Percentiles rank a stretch among this genome's conserved stretches.
Conservation (phyloP, 2,113 vertebrate species). For the Phaethon lepturus region DNA sequence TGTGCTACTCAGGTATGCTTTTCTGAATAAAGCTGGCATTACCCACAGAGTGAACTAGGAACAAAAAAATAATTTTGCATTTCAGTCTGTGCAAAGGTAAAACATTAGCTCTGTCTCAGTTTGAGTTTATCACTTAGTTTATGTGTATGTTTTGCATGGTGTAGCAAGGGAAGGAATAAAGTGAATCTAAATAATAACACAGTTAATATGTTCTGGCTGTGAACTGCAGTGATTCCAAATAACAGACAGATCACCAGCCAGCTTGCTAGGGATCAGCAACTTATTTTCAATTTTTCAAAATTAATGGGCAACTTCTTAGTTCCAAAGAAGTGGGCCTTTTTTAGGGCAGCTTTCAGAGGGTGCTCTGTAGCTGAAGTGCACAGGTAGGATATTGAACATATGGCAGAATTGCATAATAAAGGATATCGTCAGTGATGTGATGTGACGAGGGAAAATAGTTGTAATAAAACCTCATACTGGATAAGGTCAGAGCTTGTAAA, state of each 20-base stretch:
- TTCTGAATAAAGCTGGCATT: not conserved
- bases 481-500: not conserved
- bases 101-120: not conserved
- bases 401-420: not conserved
- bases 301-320: not conserved
- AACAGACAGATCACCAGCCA: not conserved
- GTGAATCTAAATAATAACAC: not conserved
- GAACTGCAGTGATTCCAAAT: not conserved
- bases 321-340: not conserved
- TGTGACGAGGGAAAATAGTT: not conserved
- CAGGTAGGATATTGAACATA: not conserved
- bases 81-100: not conserved
- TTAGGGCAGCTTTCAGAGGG: not conserved
- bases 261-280: not conserved
- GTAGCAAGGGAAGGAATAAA: not conserved
- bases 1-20: not conserved
- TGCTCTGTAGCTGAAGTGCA: accelerated
- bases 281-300: not conserved
- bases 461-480: not conserved
- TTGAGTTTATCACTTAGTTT: accelerated
- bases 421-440: not conserved
- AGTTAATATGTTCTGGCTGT: not conserved
- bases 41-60: not conserved
- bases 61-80: not conserved
- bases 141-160: not conserved